Conservation (phyloP, 2,888 invertebrate genomes). For the Zootermopsis nevadensis region DNA sequence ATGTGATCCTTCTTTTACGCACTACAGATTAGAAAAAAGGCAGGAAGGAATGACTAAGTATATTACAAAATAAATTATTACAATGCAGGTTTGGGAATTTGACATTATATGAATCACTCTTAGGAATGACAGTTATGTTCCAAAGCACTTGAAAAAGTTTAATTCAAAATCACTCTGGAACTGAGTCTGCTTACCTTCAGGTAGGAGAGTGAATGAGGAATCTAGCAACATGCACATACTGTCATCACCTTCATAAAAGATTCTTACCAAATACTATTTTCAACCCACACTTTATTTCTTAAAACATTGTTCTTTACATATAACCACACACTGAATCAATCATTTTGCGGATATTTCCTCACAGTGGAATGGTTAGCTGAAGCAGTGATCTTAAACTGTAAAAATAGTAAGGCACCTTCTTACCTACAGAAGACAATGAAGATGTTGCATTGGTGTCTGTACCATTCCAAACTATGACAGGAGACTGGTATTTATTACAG, state of each 20-base stretch:
- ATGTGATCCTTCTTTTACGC: too few relatives aligned
- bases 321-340: constrained; percentile 21
- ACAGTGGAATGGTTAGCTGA: constrained; percentile 24
- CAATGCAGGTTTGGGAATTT: too few relatives aligned
- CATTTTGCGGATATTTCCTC: constrained; percentile 11
- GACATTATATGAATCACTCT: too few relatives aligned
- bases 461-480: constrained; percentile 24
- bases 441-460: neutral
- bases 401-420: constrained; percentile 33
- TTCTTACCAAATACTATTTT: neutral
- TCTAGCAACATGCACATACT: neutral
- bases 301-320: constrained; percentile 18
- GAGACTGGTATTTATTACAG: constrained; percentile 5
- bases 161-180: too few relatives aligned
- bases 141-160: too few relatives aligned
- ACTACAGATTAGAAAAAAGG: too few relatives aligned
- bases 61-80: too few relatives aligned
- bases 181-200: too few relatives aligned
- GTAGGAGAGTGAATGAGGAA: too few relatives aligned
- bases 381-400: constrained; percentile 19
- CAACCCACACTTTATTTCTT: constrained; percentile 23
- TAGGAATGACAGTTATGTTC: too few relatives aligned
- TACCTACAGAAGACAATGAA: constrained; percentile 25
- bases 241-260: neutral
- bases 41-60: too few relatives aligned